Base-by-base conservation (phyloP, 1,140 invertebrate genomes). In the Wasmannia auropunctata region DNA sequence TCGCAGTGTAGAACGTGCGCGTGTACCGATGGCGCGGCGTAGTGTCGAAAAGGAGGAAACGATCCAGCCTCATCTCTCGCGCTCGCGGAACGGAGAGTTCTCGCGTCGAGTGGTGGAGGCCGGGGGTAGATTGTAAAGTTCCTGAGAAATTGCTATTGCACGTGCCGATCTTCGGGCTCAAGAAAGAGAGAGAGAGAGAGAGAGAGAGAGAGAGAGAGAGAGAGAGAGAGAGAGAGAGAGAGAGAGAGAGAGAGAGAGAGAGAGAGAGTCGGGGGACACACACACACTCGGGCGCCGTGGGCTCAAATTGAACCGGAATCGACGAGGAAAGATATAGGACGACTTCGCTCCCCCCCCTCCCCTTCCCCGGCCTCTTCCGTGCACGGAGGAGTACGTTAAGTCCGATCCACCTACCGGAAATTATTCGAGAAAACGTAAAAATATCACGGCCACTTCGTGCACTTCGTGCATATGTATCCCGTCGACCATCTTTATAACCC, bases 381-480 rank as follows among this genome's bases (percentile, higher is more conserved):
- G 74, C 7, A 34, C n/a, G 34, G 3, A 62, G 22, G 37, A 79
- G 58, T 63, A 54, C 58, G 60, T 62, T 85, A 79, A 63, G n/a
- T 34, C n/a, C 22, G 69, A 34, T 40, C 85, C 74, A 67, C 43
- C 43, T 54, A 54, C 51, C 31, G 75, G 67, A 87, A 90, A 90
- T 90, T 87, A 89, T 72, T 54, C 65, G 81, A 90, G 89, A 67
- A 70, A 63, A 40, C 37, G 63, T 90, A 87, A 86, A 90, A 88
- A 87, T 86, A 86, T 74, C 67, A 87, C 16, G 65, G 46, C 34
- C 81, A 22, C 43, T 58, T 87, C 69, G 58, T 85, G 76, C 81
- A 22, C 43, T 58, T 87, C 69, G 58, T 85, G 76, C 81, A 87
- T 83, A 90, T 90, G 87, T 76, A 90, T 87, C 74, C 58, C 28